phyloP scores from a whole-genome alignment of 1,140 invertebrate species.

The Lasioglossum baleicum region DNA sequence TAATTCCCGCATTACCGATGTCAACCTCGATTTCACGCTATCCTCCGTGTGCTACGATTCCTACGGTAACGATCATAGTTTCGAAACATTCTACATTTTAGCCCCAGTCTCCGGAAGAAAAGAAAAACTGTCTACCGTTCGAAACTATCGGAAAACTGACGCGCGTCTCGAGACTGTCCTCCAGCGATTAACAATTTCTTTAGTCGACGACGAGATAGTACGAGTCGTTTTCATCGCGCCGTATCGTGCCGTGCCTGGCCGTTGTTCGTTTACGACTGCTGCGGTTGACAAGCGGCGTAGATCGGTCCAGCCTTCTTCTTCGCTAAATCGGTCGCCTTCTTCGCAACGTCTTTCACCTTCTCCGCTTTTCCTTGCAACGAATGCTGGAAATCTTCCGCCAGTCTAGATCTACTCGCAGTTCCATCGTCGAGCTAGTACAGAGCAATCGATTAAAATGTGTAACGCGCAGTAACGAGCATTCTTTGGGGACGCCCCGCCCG shows the following conservation, averaged over 20 bases:
- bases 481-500: too few relatives aligned
- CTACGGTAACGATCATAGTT: too few relatives aligned
- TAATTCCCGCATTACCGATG: neutral
- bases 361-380: slow-evolving; percentile 81
- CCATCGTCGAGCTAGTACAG: slow-evolving; percentile 28
- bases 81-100: too few relatives aligned
- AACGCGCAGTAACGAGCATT: too few relatives aligned
- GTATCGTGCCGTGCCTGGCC: neutral
- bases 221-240: neutral
- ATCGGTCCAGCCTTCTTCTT: slow-evolving; percentile 85
- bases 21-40: neutral
- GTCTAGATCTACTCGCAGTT: slow-evolving; percentile 11
- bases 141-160: neutral
- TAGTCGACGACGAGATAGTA: neutral
- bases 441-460: neutral
- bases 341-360: slow-evolving; percentile 87
- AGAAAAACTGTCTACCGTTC: too few relatives aligned
- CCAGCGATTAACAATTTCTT: neutral
- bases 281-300: slow-evolving; percentile 80
- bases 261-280: slow-evolving; percentile 75
- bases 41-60: neutral
- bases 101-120: too few relatives aligned
- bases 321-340: slow-evolving; percentile 88
- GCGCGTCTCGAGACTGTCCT: neutral
- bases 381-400: slow-evolving; percentile 73